Evolutionary conservation across 2,113 vertebrate species (phyloP).

Genomic region (Mus musculus): DNA sequence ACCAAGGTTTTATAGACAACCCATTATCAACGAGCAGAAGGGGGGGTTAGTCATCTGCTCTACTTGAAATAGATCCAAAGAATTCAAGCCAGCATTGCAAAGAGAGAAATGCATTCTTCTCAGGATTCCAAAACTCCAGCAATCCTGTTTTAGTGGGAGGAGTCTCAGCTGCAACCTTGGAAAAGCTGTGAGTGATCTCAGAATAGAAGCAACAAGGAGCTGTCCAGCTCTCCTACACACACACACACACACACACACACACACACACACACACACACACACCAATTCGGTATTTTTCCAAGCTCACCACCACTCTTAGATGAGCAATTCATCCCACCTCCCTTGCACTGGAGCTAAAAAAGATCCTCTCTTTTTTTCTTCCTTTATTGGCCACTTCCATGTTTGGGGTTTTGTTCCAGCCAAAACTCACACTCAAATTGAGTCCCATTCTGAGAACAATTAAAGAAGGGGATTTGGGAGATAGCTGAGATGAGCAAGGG

Average conservation of each 20-base stretch:
- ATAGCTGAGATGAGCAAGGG: background rate
- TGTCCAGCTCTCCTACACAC: background rate
- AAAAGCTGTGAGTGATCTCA: background rate
- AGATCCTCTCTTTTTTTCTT: slow-evolving; percentile 51
- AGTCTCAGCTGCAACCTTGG: background rate
- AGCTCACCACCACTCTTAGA: background rate
- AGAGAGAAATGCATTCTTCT: slow-evolving; percentile 75
- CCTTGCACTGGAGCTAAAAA: background rate
- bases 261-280: no score
- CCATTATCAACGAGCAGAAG: slow-evolving; percentile 84
- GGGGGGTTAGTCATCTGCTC: slow-evolving; percentile 84
- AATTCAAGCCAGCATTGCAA: slow-evolving; percentile 74
- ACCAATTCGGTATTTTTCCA: background rate
- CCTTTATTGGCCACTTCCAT: slow-evolving; percentile 48
- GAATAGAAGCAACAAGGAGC: background rate
- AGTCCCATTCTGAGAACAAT: background rate
- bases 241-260: no score
- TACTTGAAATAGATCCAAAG: slow-evolving; percentile 86
- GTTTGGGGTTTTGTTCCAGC: background rate
- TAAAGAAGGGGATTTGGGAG: background rate
- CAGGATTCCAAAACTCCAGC: slow-evolving; percentile 69
- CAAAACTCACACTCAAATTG: background rate
- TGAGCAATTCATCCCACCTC: background rate
- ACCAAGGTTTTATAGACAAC: slow-evolving; percentile 82
- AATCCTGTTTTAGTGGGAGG: background rate